These are phyloP conservation scores for Scarus forsteni DNA, from an alignment of 2,797 vertebrate genomes.

Conservation along the genomic window DNA sequence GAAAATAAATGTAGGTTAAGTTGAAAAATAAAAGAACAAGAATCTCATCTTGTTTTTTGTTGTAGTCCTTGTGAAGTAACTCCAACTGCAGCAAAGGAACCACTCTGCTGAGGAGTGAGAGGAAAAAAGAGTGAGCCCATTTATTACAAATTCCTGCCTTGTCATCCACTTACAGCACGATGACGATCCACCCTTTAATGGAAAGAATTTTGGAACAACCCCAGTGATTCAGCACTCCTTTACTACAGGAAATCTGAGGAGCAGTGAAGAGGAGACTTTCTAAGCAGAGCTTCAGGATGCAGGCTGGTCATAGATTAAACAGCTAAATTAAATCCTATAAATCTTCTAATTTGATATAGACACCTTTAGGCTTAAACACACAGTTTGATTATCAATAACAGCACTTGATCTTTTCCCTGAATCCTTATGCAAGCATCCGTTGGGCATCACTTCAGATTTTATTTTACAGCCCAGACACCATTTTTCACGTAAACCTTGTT, in stretches of 20 bases:
- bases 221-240: conserved; percentile 20
- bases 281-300: conserved; percentile 7
- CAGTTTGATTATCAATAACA: conserved; percentile 15
- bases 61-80: background rate
- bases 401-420: conserved; percentile 21
- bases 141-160: background rate
- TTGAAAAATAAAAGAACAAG: too few species aligned
- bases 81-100: background rate
- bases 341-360: background rate
- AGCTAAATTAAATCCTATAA: conserved; percentile 20
- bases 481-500: background rate
- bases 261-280: background rate
- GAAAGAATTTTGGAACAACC: conserved; percentile 8
- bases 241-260: conserved; percentile 40
- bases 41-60: background rate
- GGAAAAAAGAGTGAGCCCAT: background rate
- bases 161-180: background rate
- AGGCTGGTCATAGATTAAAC: conserved; percentile 9
- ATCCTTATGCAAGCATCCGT: conserved; percentile 22
- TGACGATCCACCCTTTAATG: background rate
- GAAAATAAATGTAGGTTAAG: too few species aligned
- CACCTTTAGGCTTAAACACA: background rate
- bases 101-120: background rate
- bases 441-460: conserved; percentile 3
- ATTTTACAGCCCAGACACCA: conserved; percentile 8